Evolutionary conservation across 2,797 vertebrate genomes (phyloP).

Genomic region (Argyrosomus regius): DNA sequence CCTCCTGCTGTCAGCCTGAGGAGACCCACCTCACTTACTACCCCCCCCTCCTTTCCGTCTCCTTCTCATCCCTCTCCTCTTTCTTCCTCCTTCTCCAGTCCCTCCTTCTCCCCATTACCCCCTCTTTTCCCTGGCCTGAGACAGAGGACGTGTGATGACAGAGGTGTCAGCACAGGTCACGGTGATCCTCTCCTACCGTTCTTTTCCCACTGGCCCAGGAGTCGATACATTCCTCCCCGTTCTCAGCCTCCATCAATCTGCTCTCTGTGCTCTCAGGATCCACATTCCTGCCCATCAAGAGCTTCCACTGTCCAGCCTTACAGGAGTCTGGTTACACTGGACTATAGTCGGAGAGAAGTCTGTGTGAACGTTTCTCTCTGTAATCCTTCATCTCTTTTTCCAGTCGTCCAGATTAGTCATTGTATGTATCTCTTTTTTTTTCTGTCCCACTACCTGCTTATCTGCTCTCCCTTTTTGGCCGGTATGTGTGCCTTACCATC

Average conservation of each 20-base stretch:
- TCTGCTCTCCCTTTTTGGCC: constrained; percentile 36
- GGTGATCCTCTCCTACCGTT: constrained; percentile 71
- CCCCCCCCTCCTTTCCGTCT: constrained; percentile 23
- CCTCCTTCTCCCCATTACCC: constrained; percentile 49
- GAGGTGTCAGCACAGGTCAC: constrained; percentile 89
- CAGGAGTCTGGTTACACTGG: constrained; percentile 75
- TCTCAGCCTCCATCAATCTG: constrained; percentile 79
- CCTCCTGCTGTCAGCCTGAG: constrained; percentile 81
- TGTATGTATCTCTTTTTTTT: constrained; percentile 58
- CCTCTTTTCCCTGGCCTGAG: constrained; percentile 53
- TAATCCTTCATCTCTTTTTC: constrained; percentile 72
- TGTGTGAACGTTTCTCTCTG: constrained; percentile 74
- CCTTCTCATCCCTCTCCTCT: constrained; percentile 10
- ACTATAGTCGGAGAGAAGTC: constrained; percentile 60
- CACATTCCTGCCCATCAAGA: constrained; percentile 86
- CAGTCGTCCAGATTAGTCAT: constrained; percentile 78
- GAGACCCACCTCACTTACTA: constrained; percentile 57
- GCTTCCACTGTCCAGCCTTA: constrained; percentile 65
- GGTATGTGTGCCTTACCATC: constrained; percentile 22
- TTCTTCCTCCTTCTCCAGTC: constrained; percentile 37
- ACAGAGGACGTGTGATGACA: constrained; percentile 85
- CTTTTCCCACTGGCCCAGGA: constrained; percentile 78
- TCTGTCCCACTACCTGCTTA: constrained; percentile 48
- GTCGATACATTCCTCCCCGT: constrained; percentile 67
- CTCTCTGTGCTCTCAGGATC: constrained; percentile 82